A percentile compares a stretch with the other conserved stretches of the same genome.
phyloP scores from a whole-genome alignment of 2,888 invertebrate species.

The Oligia strigilis region DNA sequence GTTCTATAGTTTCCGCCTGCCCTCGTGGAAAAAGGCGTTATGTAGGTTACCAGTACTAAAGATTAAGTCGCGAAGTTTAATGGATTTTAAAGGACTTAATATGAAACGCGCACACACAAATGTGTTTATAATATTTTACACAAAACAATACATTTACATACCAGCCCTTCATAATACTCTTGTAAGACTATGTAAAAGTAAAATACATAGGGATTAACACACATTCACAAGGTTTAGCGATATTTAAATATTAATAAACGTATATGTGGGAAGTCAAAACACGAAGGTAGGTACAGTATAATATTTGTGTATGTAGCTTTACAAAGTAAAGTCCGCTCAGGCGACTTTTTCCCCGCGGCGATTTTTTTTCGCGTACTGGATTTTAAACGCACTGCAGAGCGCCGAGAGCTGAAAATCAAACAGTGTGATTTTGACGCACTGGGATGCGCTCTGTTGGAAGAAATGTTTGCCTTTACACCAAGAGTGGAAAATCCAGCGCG shows the following conservation, averaged over 20 bases:
- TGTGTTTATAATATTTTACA: not conserved
- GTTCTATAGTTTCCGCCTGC: not conserved
- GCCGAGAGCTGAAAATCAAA: not conserved
- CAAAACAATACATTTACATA: not conserved
- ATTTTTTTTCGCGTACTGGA: not conserved
- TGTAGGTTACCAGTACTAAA: not conserved
- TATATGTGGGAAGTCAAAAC: conserved; percentile 3
- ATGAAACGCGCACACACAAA: not conserved
- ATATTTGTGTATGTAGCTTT: not conserved
- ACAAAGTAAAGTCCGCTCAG: not conserved
- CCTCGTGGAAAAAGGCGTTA: not conserved
- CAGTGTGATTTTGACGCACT: not conserved
- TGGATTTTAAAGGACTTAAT: not conserved
- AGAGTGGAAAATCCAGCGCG: not conserved
- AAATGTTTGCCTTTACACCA: not conserved
- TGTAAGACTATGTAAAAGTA: not conserved
- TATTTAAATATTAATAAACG: conserved; percentile 29
- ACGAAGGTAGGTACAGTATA: not conserved
- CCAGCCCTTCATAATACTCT: not conserved
- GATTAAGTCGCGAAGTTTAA: not conserved
- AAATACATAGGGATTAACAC: conserved; percentile 24
- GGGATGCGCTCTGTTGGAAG: not conserved
- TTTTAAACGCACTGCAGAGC: not conserved
- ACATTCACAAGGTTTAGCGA: not conserved
- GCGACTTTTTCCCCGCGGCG: not conserved